Evolutionary conservation across 2,888 invertebrate genomes (phyloP).

Genomic region (Clivina fossor): DNA sequence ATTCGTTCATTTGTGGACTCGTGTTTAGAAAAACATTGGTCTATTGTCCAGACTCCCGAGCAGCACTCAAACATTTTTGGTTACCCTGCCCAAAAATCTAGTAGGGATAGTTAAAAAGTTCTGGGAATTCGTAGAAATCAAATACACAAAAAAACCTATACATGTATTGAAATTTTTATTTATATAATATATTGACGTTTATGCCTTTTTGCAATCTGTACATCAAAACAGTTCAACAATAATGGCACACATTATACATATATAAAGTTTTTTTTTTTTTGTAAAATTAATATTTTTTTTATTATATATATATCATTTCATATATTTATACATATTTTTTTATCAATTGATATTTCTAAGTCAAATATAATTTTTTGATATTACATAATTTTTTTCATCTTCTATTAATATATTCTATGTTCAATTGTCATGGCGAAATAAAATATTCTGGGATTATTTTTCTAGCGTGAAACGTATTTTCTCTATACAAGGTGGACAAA

Average conservation of each 20-base stretch:
- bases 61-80: too few species aligned
- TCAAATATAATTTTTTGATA: constrained; percentile 5
- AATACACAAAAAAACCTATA: too few species aligned
- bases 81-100: too few species aligned
- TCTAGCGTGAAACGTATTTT: constrained; percentile 3
- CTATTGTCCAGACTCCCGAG: too few species aligned
- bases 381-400: constrained; percentile 22
- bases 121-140: too few species aligned
- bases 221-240: constrained; percentile 47
- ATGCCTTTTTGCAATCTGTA: constrained; percentile 50
- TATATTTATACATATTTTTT: constrained; percentile 31
- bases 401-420: constrained; percentile 15
- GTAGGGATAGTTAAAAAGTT: too few species aligned
- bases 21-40: too few species aligned
- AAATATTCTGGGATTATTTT: constrained; percentile 8
- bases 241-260: constrained; percentile 53
- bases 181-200: constrained; percentile 50
- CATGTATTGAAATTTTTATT: constrained; percentile 50
- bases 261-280: too few species aligned
- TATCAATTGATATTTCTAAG: constrained; percentile 8
- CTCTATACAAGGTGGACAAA: constrained; percentile 1
- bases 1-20: too few species aligned
- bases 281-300: constrained; percentile 51
- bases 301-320: constrained; percentile 49
- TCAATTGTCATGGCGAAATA: constrained; percentile 24